Evolutionary conservation across 2,113 vertebrate species (phyloP), one percentile per base, ranked within the genome.

Genomic region (Indicator indicator): DNA sequence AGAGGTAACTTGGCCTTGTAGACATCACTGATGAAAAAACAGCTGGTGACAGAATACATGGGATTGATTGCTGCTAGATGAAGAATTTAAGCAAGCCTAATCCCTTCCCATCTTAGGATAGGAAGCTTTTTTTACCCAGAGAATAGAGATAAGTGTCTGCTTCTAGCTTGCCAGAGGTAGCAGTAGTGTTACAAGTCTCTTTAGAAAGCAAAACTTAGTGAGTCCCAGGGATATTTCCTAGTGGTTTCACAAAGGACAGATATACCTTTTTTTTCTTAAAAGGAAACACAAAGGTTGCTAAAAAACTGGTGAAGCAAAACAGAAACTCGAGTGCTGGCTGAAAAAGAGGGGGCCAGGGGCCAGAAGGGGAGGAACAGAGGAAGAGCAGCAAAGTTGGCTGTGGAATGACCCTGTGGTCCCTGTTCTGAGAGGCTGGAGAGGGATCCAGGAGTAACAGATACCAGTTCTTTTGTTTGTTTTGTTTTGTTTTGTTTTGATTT

Each of bases 261-360:
- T 12, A 9, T 4, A 12, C 26, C 12, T 55, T 36, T 69, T 55
- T 26, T 8, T 0, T 16, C 28, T 5, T 5, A 7, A 7, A 36
- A 14, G 6, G 15, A 68, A 68, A 17, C 3, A 40, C 8, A 52
- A 56, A 40, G 3, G 1, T 60, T 63, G 8, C 21, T 4, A 59
- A 55, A 55, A 12, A 63, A 11, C 9, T 27, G 14, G 1, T 15
- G 16, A 68, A 74, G 50, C 6, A 56, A 12, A 26, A 59, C 14
- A 75, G 69, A 76, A 68, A 59, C 2, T 40, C 1, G 0, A 5
- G 11, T 67, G 5, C 6, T 9, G 8, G 9, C 27, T 46, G 30
- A 8, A n/a, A 0, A 0, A 76, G 8, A 5, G 36, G 12, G 8
- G 8, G 3, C 0, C 20, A 48, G 38, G 11, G 4, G 3, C 1